Evolutionary conservation across 2,113 vertebrate genomes (phyloP), one percentile per base, ranked within the genome.

Genomic region (Daphoenositta chrysoptera): DNA sequence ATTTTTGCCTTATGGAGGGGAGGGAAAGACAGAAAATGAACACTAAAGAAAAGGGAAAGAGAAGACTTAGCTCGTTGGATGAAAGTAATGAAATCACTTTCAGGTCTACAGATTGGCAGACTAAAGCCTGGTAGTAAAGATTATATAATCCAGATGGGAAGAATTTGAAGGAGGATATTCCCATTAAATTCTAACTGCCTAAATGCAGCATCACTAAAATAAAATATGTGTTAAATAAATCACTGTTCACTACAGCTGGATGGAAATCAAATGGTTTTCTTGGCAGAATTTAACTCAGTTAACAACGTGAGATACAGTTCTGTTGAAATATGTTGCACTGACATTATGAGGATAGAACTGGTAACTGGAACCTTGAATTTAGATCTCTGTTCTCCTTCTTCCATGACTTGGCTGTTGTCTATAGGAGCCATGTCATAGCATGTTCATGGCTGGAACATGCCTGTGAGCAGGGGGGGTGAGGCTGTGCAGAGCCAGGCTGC

Each of bases 131-230:
- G 33, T 78, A 48, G 47, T 96, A 64, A 96, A 95, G 81, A 48
- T 85, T 76, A 69, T 81, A 56, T 91, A 87, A 81, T 75, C 58
- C 57, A 89, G 50, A 53, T 69, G 63, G 82, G 75, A 91, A 42
- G 66, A 79, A 77, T 83, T 66, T 90, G 66, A 47, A 72, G 58
- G 35, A 89, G 26, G 47, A 47, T 73, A 77, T 47, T 93, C 58
- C 45, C 30, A 65, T 93, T 88, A 93, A 91, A 50, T 91, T 93
- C 31, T 72, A 87, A 85, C 75, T n/a, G 45, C 61, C 39, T 73
- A 84, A 87, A 84, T 45, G 21, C 53, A 72, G 14, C 18, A 6
- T 51, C 75, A 18, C 39, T 95, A 42, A 84, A 91, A 81, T 71
- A 56, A 78, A 84, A 78, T 35, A 33, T 10, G 3, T 51, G 11